phyloP scores from a whole-genome alignment of 2,113 vertebrate species.

The Falcunculus frontatus region DNA sequence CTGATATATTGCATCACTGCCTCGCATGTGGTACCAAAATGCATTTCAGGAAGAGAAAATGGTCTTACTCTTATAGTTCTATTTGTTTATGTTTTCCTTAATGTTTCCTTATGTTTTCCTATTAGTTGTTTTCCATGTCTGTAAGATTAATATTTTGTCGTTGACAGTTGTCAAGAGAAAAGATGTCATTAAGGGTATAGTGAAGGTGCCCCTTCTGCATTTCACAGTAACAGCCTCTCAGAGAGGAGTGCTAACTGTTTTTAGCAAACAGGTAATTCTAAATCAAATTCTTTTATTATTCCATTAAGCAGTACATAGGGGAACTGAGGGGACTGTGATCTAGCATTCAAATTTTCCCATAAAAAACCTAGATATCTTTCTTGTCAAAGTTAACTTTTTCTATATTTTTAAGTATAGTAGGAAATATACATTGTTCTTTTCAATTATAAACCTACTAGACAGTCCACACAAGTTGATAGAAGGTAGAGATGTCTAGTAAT shows the following conservation, averaged over 20 bases:
- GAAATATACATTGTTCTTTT: neutral
- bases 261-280: slow-evolving; percentile 70
- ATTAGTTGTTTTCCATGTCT: neutral
- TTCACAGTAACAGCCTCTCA: slow-evolving; percentile 70
- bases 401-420: neutral
- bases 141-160: neutral
- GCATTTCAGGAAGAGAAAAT: neutral
- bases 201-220: slow-evolving; percentile 69
- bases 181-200: slow-evolving; percentile 68
- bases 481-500: neutral
- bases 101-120: neutral
- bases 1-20: neutral
- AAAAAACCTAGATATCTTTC: neutral
- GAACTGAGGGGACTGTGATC: neutral
- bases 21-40: neutral
- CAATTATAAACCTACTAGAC: neutral
- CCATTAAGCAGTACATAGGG: neutral
- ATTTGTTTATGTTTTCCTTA: neutral
- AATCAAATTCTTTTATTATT: neutral
- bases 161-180: slow-evolving; percentile 68
- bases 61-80: neutral
- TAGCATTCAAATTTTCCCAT: neutral
- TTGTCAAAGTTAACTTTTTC: neutral
- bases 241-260: slow-evolving; percentile 69
- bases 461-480: neutral